Percentiles rank a stretch among this genome's conserved stretches.
These are phyloP conservation scores for Drosophila maculinotata DNA, from an alignment of 2,888 invertebrate species.

Conservation along the genomic window DNA sequence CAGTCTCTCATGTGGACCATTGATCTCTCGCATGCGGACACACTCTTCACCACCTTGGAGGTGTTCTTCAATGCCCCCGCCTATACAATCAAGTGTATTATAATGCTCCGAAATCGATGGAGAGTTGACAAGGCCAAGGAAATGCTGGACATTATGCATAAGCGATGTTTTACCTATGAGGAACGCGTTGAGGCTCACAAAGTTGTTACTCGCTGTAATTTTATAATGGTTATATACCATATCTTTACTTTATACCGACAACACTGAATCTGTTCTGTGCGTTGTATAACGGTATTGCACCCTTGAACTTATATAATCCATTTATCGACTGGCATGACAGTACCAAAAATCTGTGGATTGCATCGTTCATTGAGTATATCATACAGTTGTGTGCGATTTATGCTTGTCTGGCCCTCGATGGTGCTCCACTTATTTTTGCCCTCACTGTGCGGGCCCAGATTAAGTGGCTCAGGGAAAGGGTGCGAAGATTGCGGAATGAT, in stretches of 20 bases:
- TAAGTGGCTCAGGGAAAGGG: conserved; percentile 16
- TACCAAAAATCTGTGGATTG: conserved; percentile 14
- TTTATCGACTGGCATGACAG: conserved; percentile 32
- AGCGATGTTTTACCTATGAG: neutral
- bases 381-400: conserved; percentile 5
- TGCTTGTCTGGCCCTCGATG: conserved; percentile 14
- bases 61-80: conserved; percentile 35
- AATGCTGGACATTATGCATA: conserved; percentile 20
- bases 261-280: conserved; percentile 10
- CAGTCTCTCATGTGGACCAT: conserved; percentile 26
- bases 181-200: conserved; percentile 15
- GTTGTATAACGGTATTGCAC: conserved; percentile 12
- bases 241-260: conserved; percentile 20
- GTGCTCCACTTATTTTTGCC: conserved; percentile 24
- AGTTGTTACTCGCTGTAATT: conserved; percentile 25
- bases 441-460: conserved; percentile 30
- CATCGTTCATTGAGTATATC: conserved; percentile 11
- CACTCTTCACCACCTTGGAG: conserved; percentile 14
- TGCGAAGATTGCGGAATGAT: conserved; percentile 9
- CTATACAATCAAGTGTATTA: conserved; percentile 17
- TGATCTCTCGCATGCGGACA: conserved; percentile 5
- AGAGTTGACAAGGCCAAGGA: conserved; percentile 27
- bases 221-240: conserved; percentile 5
- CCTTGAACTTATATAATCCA: conserved; percentile 37
- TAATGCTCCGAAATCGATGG: conserved; percentile 21